Evolutionary conservation across 1,140 invertebrate genomes (phyloP).

Genomic region (Gonatopus flavifemur): DNA sequence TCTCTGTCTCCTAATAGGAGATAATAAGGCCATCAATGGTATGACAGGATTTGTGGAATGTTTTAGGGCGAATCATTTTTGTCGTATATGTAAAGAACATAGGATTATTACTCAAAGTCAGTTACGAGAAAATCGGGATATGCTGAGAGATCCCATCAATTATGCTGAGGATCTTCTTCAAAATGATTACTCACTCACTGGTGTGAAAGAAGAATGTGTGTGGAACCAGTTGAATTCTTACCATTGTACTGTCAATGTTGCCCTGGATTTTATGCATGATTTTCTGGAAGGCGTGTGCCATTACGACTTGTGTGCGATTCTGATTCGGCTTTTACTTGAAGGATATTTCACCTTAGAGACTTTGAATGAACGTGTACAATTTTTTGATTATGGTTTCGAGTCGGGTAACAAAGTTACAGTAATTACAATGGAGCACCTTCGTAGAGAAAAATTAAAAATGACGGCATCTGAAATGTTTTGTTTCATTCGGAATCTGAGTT

Average conservation of each 20-base stretch:
- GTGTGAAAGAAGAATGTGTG: not conserved
- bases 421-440: too few species aligned
- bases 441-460: too few species aligned
- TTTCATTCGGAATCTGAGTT: too few species aligned
- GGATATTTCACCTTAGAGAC: not conserved
- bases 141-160: not conserved
- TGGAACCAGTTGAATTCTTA: not conserved
- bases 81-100: not conserved
- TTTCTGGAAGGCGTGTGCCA: not conserved
- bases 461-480: too few species aligned
- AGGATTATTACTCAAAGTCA: not conserved
- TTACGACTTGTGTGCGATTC: not conserved
- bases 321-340: not conserved
- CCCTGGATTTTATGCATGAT: slow-evolving; percentile 1
- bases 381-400: too few species aligned
- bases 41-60: too few species aligned
- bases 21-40: too few species aligned
- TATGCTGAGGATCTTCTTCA: not conserved
- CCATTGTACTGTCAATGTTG: not conserved
- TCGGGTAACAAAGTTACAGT: too few species aligned
- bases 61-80: not conserved
- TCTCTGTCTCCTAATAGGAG: too few species aligned
- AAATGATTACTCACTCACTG: not conserved
- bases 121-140: not conserved
- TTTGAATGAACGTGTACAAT: too few species aligned